Base-by-base conservation (phyloP, 1,140 invertebrate species). In the Dolichoris vasculosae region DNA sequence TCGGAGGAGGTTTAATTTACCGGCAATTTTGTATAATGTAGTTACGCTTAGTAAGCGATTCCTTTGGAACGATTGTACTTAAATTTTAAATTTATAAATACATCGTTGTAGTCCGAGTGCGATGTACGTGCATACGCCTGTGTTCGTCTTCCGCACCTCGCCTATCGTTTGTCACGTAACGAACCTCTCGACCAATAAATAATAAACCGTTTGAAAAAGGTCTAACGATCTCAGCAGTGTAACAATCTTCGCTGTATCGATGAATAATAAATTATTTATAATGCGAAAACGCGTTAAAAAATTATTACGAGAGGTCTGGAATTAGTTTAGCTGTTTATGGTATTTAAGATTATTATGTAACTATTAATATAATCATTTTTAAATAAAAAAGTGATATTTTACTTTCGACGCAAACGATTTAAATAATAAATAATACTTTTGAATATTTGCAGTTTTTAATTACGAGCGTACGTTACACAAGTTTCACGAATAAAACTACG, bases 11-110 rank as follows among this genome's bases (percentile, higher is more conserved):
- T 38, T 73, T 73, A 73, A 73, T 77, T 77, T 77, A 55, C 46
- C 13, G 46, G 46, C 46, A 51, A n/a, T 77, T 48, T 77, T 32
- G n/a, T 23, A 4, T 55, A 77, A 55, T 55, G 46, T 30, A 30
- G 17, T 15, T n/a, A 55, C 46, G 30, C 9, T 46, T 48, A 76
- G 23, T 30, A 48, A 51, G 43, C 43, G 51, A 76, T 48, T 46
- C 73, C 43, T 71, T n/a, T 26, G 43, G 75, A 55, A 17, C 6
- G 43, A 77, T 30, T 1, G n/a, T 43, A 23, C 75, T 32, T 51
- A 55, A 51, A 51, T 55, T 77, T n/a, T 77, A 35, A 77, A 77
- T 51, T 32, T 35, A 77, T 77, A 77, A 55, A 55, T 55, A 77
- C 17, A 77, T n/a, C 55, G 75, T 35, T 55, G 7, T 43, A 15